Evolutionary conservation across 2,113 vertebrate species (phyloP).

Genomic region (Ploceus nigricollis): DNA sequence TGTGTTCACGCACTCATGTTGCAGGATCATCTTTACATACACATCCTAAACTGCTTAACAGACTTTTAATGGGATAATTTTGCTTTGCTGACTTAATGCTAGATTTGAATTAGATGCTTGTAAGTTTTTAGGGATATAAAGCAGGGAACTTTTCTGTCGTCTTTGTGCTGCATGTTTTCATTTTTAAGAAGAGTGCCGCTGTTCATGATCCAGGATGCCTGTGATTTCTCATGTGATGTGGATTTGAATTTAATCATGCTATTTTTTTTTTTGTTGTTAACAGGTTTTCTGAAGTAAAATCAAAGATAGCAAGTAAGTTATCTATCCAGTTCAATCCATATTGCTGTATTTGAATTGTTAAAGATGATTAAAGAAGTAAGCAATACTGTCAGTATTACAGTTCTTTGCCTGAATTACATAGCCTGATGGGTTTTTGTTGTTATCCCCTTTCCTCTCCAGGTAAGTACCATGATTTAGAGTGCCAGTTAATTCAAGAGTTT

Average conservation of each 20-base stretch:
- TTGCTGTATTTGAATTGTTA: conserved; percentile 15
- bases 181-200: neutral
- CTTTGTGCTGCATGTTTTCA: conserved; percentile 18
- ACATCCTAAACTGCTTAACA: conserved; percentile 49
- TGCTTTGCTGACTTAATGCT: conserved; percentile 46
- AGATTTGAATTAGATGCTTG: conserved; percentile 48
- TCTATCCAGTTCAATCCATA: neutral
- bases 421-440: conserved; percentile 24
- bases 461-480: conserved; percentile 99
- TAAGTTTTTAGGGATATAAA: conserved; percentile 37
- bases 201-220: neutral
- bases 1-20: neutral
- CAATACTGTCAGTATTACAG: neutral
- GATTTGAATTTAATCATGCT: conserved; percentile 27
- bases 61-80: conserved; percentile 60
- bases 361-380: conserved; percentile 13
- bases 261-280: conserved; percentile 52
- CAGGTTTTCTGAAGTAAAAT: conserved; percentile 99
- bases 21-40: conserved; percentile 30
- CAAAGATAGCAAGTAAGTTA: conserved; percentile 98
- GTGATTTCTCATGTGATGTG: neutral
- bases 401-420: neutral
- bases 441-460: conserved; percentile 73
- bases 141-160: neutral
- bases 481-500: conserved; percentile 97